Base-by-base conservation (phyloP, 2,797 vertebrate species). In the Chelon labrosus region DNA sequence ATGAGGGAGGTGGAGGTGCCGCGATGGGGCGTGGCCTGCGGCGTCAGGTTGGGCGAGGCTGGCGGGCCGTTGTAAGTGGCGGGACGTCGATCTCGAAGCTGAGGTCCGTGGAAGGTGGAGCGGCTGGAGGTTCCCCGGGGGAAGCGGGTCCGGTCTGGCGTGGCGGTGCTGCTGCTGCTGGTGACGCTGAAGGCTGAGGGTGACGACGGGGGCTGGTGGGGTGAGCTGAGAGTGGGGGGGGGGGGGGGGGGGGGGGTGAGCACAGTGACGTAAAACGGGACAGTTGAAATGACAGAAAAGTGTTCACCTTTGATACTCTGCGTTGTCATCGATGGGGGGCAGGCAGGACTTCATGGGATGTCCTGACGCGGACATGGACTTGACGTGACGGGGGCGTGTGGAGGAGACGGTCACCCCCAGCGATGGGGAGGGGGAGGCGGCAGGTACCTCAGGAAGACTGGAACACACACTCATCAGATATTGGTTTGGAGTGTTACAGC, bases 361-460 rank as follows among this genome's bases (percentile, higher is more conserved):
- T 37, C 96, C 96, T 8, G 97, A 98, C 35, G 97, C 94, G 0
- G 97, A 98, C 97, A 98, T 97, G 31, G 97, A 98, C 85, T 98
- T 98, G 41, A 97, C 95, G 46, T 98, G 97, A 17, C 97, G 96
- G 10, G 97, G 96, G 2, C 97, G 95, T 0, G 96, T 82, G 2
- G 97, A 95, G 31, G 91, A 90, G 19, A 57, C 10, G 0, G 89
- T 70, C 14, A 75, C 74, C 0, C 88, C 92, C 5, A 96, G 97
- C 91, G 80, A 89, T 0, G 75, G 68, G 25, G 68, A 87, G 16
- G 80, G 67, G 17, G 83, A 85, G 1, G 75, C 76, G 5, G 67
- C 56, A 6, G 76, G 72, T 14, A 98, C 95, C 92, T 98, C 97
- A 0, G 95, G 97, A 61, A 97, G 91, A 91, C 97, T 98, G 75